Base-by-base conservation (phyloP, 2,888 invertebrate genomes). In the Scaptomyza tumidula region DNA sequence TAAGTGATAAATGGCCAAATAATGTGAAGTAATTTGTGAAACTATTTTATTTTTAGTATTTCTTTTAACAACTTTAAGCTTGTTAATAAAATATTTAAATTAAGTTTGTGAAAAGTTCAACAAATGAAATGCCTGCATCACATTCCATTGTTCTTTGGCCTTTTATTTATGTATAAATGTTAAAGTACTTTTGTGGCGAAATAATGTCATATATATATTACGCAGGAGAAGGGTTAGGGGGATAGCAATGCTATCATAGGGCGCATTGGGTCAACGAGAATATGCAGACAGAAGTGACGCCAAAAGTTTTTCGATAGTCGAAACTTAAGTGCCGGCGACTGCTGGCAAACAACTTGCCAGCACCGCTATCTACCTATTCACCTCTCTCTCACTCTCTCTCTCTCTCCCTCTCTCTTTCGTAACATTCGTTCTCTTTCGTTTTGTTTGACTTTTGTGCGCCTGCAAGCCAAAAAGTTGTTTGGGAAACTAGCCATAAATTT, bases 231-330 rank as follows among this genome's bases (percentile, higher is more conserved):
- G 19, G 29, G 4, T 1, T 1, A 37, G n/a, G 31, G 10, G 24
- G 0, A 7, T 16, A n/a, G 48, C 14, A 11, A 33, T 39, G 49
- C 60, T 62, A 75, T 72, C 62, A 11, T 19, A 31, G 62, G 44
- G 27, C 69, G 29, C 78, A 63, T 48, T 68, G 75, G 75, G 78
- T 75, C 75, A 75, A 75, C 54, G 73, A 71, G 79, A 61, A 27
- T 55, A 59, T 78, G 75, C 74, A 75, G 77, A 67, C 77, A 64
- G 66, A 60, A 63, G 58, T 66, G 75, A 71, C 78, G 81, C 78
- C 74, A 80, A 78, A 78, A 78, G 63, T 78, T 78, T 78, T 64
- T 63, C 78, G 78, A 78, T 78, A 78, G 78, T 64, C 65, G 48
- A 74, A 80, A 80, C 77, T 75, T 78, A 78, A 78, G 72, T 79